phyloP scores from a whole-genome alignment of 2,797 vertebrate species.

The Sebastes ruberrimus region DNA sequence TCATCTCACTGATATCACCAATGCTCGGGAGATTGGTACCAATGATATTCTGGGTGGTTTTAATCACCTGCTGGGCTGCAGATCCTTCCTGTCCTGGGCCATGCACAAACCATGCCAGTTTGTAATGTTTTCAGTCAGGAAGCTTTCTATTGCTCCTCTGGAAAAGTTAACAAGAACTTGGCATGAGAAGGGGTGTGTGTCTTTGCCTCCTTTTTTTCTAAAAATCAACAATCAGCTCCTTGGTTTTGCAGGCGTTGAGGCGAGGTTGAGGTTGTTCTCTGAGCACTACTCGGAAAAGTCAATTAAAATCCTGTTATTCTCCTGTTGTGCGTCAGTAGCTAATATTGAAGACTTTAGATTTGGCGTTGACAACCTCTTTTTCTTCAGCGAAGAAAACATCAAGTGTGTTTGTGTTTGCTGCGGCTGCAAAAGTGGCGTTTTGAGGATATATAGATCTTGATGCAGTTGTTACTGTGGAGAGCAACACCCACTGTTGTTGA shows the following conservation, averaged over 20 bases:
- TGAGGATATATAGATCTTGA: not conserved
- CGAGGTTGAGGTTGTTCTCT: not conserved
- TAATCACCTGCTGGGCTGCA: not conserved
- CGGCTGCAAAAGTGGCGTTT: not conserved
- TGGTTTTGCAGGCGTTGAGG: not conserved
- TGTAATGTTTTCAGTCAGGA: not conserved
- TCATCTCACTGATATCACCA: not conserved
- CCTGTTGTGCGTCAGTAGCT: not conserved
- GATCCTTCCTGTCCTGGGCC: not conserved
- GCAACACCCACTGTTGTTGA: not conserved
- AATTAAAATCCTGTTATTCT: not conserved
- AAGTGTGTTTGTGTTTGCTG: not conserved
- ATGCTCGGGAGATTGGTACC: not conserved
- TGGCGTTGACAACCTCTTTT: not conserved
- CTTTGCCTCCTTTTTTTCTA: too few relatives aligned
- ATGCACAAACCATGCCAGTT: not conserved
- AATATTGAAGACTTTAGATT: not conserved
- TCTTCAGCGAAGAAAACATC: not conserved
- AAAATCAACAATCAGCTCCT: not conserved
- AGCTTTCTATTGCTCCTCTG: not conserved
- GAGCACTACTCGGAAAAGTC: too few relatives aligned
- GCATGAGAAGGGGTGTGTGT: too few relatives aligned
- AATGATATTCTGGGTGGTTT: not conserved
- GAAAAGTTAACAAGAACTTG: not conserved
- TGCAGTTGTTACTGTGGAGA: not conserved